Conservation (phyloP, 2,888 invertebrate genomes). For the Drosophila neotestacea region DNA sequence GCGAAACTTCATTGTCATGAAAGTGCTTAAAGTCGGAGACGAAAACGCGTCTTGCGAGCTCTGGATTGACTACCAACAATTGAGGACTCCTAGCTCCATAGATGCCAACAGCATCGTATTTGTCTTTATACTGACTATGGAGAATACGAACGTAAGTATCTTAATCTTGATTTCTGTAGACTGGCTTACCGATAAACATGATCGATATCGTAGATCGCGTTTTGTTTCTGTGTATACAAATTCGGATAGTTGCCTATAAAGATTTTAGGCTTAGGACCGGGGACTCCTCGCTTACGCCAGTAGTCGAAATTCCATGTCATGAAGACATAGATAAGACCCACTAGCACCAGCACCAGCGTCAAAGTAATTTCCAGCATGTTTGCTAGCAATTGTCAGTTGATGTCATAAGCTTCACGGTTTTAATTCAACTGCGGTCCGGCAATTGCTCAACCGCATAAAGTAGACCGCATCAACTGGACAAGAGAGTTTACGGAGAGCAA, state of each 20-base stretch:
- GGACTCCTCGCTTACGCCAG: constrained; percentile 84
- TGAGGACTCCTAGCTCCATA: constrained; percentile 82
- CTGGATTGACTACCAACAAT: constrained; percentile 83
- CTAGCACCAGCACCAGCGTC: constrained; percentile 27
- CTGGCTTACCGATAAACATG: constrained; percentile 83
- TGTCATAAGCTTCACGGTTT: background rate
- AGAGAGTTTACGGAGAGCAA: constrained; percentile 13
- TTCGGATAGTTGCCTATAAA: constrained; percentile 83
- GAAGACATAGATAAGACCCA: constrained; percentile 63
- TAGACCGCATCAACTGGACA: background rate
- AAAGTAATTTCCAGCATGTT: constrained; percentile 58
- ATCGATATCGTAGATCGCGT: constrained; percentile 80
- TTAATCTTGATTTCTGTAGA: too few species aligned
- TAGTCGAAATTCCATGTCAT: constrained; percentile 81
- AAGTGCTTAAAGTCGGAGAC: constrained; percentile 85
- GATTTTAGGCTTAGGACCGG: constrained; percentile 81
- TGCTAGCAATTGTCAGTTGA: background rate
- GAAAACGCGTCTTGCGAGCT: constrained; percentile 81
- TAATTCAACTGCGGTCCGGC: constrained; percentile 17
- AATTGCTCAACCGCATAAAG: background rate
- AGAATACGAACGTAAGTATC: background rate
- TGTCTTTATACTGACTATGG: constrained; percentile 54
- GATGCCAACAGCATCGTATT: constrained; percentile 84
- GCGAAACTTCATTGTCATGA: constrained; percentile 77
- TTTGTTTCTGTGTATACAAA: constrained; percentile 69